phyloP scores from a whole-genome alignment of 2,113 vertebrate species.

The Halichoeres trimaculatus region DNA sequence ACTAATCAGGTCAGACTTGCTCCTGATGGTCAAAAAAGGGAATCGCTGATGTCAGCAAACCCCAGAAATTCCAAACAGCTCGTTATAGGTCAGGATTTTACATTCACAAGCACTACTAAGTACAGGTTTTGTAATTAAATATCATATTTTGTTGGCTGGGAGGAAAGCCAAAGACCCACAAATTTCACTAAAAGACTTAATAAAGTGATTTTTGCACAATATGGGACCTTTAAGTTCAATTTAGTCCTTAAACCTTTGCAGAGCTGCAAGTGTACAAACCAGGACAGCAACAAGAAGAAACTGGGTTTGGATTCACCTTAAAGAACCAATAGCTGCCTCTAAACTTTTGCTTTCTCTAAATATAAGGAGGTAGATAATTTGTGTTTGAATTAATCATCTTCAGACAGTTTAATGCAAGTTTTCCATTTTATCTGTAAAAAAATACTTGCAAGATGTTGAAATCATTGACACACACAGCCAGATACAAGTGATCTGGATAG shows the following conservation, averaged over 20 bases:
- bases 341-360: not conserved
- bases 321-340: not conserved
- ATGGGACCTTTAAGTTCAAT: not conserved
- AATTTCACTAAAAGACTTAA: no score
- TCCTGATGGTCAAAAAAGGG: no score
- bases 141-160: no score
- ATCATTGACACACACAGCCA: not conserved
- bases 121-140: no score
- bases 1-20: no score
- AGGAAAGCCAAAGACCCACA: no score
- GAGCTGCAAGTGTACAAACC: not conserved
- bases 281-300: not conserved
- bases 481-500: not conserved
- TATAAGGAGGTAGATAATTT: not conserved
- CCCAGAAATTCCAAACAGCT: no score
- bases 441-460: not conserved
- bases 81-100: no score
- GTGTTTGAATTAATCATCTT: not conserved
- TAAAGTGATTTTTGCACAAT: no score
- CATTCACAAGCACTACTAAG: no score
- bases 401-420: not conserved
- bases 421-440: no score
- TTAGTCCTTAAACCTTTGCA: not conserved
- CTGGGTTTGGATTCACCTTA: not conserved
- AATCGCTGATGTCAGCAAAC: no score